A percentile compares a stretch with the other conserved stretches of the same genome.
Evolutionary conservation across 2,113 vertebrate genomes (phyloP).

Genomic region (Callopanchax toddi): DNA sequence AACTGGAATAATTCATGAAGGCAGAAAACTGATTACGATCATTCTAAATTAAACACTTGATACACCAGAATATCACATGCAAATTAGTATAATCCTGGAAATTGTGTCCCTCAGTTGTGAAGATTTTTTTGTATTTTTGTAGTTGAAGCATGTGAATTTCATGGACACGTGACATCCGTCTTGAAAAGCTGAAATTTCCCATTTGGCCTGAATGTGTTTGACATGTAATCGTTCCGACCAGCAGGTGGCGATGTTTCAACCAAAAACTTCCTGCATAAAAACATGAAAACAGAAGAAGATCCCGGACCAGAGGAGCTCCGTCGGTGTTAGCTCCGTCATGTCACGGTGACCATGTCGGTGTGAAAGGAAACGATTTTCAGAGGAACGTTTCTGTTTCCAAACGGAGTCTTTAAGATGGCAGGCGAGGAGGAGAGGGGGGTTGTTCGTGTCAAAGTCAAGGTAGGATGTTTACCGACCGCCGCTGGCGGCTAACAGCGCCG

Average conservation of each 20-base stretch:
- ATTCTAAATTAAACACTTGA: too few species aligned
- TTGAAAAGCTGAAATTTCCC: too few species aligned
- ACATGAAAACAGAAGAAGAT: slow-evolving; percentile 8
- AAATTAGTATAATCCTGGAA: too few species aligned
- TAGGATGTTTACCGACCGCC: slow-evolving; percentile 48
- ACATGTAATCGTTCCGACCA: not conserved
- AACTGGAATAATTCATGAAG: too few species aligned
- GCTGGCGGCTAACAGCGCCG: not conserved
- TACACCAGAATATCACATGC: too few species aligned
- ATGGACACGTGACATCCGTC: too few species aligned
- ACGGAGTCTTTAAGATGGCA: slow-evolving; percentile 71
- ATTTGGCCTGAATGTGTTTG: too few species aligned
- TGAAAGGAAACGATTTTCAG: slow-evolving; percentile 26
- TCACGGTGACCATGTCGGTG: slow-evolving; percentile 32
- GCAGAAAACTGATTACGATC: too few species aligned
- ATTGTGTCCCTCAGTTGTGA: too few species aligned
- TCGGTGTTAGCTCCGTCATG: slow-evolving; percentile 5
- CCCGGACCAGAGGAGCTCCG: not conserved
- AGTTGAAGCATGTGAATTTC: too few species aligned
- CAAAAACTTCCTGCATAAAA: not conserved
- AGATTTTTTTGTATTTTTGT: too few species aligned
- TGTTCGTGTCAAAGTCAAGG: slow-evolving; percentile 84
- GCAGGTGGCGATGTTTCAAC: not conserved
- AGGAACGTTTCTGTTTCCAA: slow-evolving; percentile 9
- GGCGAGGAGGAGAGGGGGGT: slow-evolving; percentile 83